Conservation (phyloP, 1,140 invertebrate species). For the Ceratitis capitata region DNA sequence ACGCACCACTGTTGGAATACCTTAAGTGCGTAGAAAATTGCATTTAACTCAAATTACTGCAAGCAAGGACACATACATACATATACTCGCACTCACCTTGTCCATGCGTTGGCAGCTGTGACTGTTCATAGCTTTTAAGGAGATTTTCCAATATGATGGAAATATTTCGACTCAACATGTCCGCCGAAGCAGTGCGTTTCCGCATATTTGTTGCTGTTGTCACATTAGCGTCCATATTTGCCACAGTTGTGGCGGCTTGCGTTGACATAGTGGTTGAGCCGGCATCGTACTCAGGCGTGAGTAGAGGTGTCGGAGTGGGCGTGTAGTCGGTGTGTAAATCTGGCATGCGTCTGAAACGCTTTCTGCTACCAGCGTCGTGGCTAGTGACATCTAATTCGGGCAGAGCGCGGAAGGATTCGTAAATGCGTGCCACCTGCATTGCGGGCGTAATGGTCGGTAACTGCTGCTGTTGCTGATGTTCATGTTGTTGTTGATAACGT, state of each 20-base stretch:
- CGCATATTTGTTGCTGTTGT: constrained; percentile 42
- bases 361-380: background rate
- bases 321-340: background rate
- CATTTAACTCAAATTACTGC: background rate
- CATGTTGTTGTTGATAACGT: background rate
- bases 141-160: constrained; percentile 85
- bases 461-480: constrained; percentile 7
- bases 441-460: constrained; percentile 4
- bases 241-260: background rate
- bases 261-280: background rate
- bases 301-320: constrained; percentile 20
- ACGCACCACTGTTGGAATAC: constrained; percentile 85
- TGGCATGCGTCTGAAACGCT: constrained; percentile 14
- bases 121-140: constrained; percentile 90
- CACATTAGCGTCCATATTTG: background rate
- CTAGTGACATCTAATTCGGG: background rate
- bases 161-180: constrained; percentile 81
- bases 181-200: constrained; percentile 71
- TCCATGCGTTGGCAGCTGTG: constrained; percentile 84
- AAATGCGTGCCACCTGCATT: constrained; percentile 51
- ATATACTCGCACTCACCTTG: constrained; percentile 70
- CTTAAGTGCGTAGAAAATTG: constrained; percentile 67
- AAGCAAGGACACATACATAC: background rate
- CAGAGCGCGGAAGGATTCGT: constrained; percentile 53
- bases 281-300: background rate